Percentiles rank a stretch among this genome's conserved stretches.
Conservation (phyloP, 2,113 vertebrate species). For the Strix aluco region DNA sequence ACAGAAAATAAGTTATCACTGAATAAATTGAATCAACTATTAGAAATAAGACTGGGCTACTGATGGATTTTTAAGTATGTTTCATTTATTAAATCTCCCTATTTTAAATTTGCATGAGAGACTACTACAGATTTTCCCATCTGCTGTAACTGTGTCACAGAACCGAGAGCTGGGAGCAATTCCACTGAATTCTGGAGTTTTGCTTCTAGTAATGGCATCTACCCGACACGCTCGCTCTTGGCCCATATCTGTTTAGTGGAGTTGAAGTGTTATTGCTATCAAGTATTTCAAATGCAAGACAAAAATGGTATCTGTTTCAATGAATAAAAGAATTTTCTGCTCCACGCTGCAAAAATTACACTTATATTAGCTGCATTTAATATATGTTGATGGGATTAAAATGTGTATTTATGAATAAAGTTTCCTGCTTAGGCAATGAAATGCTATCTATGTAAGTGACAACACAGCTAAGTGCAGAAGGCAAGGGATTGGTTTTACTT, state of each 20-base stretch:
- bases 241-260: neutral
- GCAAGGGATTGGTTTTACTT: neutral
- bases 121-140: neutral
- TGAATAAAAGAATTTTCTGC: conserved; percentile 46
- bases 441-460: conserved; percentile 31
- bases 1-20: conserved; percentile 8
- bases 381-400: conserved; percentile 71
- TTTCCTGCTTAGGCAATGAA: conserved; percentile 39
- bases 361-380: conserved; percentile 65
- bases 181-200: neutral
- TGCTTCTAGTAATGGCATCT: neutral
- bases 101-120: neutral
- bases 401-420: conserved; percentile 42
- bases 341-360: conserved; percentile 51
- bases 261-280: neutral
- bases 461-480: neutral
- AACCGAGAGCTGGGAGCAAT: neutral
- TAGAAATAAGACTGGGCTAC: neutral
- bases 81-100: conserved; percentile 22
- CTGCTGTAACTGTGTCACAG: neutral
- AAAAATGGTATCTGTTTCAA: conserved; percentile 12
- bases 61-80: conserved; percentile 26
- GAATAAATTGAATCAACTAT: neutral
- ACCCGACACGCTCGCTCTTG: neutral
- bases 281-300: neutral